phyloP scores from a whole-genome alignment of 2,888 invertebrate genomes.

The Phania funesta region DNA sequence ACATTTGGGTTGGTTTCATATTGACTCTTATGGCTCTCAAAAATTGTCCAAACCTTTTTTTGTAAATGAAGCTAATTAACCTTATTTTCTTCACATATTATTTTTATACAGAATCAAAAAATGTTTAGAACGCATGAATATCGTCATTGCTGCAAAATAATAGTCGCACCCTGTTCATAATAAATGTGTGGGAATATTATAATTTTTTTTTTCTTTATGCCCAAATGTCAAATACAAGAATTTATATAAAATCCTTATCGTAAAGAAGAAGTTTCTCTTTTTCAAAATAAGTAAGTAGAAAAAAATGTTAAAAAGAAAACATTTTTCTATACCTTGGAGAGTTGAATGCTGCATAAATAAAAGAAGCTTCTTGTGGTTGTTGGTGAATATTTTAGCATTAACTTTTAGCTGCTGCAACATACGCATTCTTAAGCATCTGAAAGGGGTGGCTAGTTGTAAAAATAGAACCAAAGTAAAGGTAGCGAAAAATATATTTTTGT shows the following conservation, averaged over 20 bases:
- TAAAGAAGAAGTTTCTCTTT: constrained; percentile 6
- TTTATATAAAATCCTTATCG: constrained; percentile 62
- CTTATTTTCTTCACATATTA: too few relatives aligned
- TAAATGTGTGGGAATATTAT: not conserved
- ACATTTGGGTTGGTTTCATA: too few relatives aligned
- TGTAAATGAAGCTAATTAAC: too few relatives aligned
- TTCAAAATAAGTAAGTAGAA: not conserved
- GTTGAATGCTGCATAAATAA: not conserved
- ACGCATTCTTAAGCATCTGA: not conserved
- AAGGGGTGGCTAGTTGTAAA: not conserved
- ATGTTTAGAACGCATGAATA: too few relatives aligned
- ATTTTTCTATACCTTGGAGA: constrained; percentile 35
- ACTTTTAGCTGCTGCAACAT: not conserved
- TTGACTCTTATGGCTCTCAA: too few relatives aligned
- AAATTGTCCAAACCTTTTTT: too few relatives aligned
- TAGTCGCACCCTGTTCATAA: not conserved
- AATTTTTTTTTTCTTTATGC: constrained; percentile 27
- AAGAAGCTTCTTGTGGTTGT: not conserved
- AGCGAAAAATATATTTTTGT: not conserved
- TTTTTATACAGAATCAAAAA: too few relatives aligned
- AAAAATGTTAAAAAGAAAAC: constrained; percentile 25
- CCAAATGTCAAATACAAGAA: constrained; percentile 58
- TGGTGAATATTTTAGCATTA: not conserved
- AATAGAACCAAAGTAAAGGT: not conserved
- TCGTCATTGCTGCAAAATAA: too few relatives aligned